These are phyloP conservation scores for Clitarchus hookeri DNA, from an alignment of 2,888 invertebrate species.

Conservation along the genomic window DNA sequence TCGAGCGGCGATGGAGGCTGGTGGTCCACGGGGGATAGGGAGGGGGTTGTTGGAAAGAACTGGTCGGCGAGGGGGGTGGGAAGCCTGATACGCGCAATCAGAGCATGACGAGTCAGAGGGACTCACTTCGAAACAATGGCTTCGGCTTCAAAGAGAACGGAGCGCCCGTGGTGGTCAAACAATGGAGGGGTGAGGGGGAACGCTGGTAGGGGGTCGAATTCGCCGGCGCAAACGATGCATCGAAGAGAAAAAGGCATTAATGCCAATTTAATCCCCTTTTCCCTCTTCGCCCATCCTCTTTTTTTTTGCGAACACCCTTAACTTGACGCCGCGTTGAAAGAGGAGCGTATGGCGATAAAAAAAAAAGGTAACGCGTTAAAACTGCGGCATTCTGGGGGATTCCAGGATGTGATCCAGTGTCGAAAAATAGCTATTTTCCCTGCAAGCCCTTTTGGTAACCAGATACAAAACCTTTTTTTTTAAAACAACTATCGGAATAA, in stretches of 20 bases:
- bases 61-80: neutral
- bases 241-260: neutral
- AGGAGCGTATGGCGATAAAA: neutral
- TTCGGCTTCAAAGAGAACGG: neutral
- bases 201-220: neutral
- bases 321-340: neutral
- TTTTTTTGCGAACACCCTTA: neutral
- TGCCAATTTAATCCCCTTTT: neutral
- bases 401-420: neutral
- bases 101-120: slow-evolving; percentile 10
- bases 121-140: slow-evolving; percentile 11
- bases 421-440: no score
- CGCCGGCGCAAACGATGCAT: slow-evolving; percentile 2
- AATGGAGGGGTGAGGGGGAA: neutral
- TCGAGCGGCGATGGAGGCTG: neutral
- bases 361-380: neutral
- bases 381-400: neutral
- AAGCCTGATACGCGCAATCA: neutral
- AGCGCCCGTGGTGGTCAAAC: neutral
- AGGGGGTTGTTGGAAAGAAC: neutral
- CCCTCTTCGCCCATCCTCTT: neutral
- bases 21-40: neutral
- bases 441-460: no score
- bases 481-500: no score
- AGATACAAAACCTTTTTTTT: no score